Conservation (phyloP, 2,888 invertebrate genomes). For the Ormyrus thymus region DNA sequence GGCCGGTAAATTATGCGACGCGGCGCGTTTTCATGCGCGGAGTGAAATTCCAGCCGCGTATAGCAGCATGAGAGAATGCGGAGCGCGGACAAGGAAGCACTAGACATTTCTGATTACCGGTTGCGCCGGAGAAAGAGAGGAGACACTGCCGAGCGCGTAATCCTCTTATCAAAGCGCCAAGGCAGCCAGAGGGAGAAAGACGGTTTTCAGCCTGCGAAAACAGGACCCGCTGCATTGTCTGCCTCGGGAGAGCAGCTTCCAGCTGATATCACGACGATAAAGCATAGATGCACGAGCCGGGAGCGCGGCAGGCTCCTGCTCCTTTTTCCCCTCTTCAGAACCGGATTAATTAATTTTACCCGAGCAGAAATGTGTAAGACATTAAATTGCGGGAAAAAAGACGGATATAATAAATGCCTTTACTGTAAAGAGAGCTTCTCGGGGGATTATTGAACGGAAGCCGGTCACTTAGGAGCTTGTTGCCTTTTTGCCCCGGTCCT, state of each 20-base stretch:
- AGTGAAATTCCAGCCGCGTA: no score
- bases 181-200: slow-evolving; percentile 13
- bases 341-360: slow-evolving; percentile 54
- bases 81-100: slow-evolving; percentile 4
- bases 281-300: slow-evolving; percentile 4
- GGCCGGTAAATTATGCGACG: no score
- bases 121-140: background rate
- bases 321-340: slow-evolving; percentile 40
- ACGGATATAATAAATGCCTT: slow-evolving; percentile 48
- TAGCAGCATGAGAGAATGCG: background rate
- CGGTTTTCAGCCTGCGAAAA: slow-evolving; percentile 48
- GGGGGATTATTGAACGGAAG: slow-evolving; percentile 44
- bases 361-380: slow-evolving; percentile 40
- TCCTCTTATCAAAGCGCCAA: slow-evolving; percentile 53
- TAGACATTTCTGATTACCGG: slow-evolving; percentile 45
- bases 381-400: slow-evolving; percentile 40
- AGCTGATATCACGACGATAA: slow-evolving; percentile 53
- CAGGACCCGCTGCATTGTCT: slow-evolving; percentile 44
- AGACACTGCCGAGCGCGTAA: slow-evolving; percentile 16
- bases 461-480: slow-evolving; percentile 29
- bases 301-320: background rate
- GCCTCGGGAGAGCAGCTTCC: slow-evolving; percentile 25
- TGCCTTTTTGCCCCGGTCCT: background rate
- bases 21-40: no score
- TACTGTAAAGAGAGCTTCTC: slow-evolving; percentile 35